Conservation (phyloP, 2,113 vertebrate species). For the Australoheros scitulus region DNA sequence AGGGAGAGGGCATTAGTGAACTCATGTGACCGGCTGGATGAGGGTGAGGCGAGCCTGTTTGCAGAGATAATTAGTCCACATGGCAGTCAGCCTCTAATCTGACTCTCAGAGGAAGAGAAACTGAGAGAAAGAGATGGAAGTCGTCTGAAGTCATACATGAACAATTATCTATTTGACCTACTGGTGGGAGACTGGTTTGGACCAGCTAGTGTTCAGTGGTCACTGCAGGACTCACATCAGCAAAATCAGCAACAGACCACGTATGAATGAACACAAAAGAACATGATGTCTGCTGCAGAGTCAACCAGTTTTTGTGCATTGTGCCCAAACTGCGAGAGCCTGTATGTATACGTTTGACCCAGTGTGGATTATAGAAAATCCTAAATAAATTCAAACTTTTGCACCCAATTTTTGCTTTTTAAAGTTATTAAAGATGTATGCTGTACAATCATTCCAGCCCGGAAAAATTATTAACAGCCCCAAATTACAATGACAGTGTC, state of each 20-base stretch:
- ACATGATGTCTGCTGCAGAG: neutral
- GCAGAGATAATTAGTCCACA: slow-evolving; percentile 73
- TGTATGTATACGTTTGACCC: neutral
- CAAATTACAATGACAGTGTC: neutral
- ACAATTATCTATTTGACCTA: slow-evolving; percentile 11
- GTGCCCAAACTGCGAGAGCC: neutral
- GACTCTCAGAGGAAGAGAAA: slow-evolving; percentile 39
- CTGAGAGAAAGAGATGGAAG: neutral
- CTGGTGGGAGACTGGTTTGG: slow-evolving; percentile 26
- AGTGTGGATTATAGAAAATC: neutral
- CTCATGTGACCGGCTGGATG: slow-evolving; percentile 57
- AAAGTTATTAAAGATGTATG: neutral
- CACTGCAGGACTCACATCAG: slow-evolving; percentile 40
- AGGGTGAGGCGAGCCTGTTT: slow-evolving; percentile 53
- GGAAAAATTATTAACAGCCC: neutral
- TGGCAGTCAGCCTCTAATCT: slow-evolving; percentile 68
- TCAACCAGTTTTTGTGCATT: neutral
- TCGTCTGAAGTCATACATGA: slow-evolving; percentile 9
- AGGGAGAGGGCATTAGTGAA: slow-evolving; percentile 52
- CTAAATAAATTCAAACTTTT: neutral
- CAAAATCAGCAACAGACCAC: slow-evolving; percentile 31
- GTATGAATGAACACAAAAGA: slow-evolving; percentile 1
- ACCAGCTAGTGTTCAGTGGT: slow-evolving; percentile 32
- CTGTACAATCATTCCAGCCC: neutral
- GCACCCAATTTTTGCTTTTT: neutral